Evolutionary conservation across 1,140 invertebrate species (phyloP), one percentile per base, ranked within the genome.

Genomic region (Hylaeus anthracinus): DNA sequence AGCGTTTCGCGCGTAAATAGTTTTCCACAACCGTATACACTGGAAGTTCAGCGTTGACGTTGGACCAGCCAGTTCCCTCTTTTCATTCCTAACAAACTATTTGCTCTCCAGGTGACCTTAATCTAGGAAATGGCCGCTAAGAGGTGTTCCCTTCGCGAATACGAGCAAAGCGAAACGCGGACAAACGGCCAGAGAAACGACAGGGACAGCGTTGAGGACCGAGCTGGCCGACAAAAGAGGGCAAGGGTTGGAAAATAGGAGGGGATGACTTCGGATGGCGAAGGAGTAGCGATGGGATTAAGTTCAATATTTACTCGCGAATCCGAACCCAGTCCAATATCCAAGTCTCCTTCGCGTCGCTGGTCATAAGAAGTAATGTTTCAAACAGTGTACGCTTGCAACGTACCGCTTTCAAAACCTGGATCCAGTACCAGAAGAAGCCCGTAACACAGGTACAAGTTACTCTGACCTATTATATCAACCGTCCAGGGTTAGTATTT

Each of bases 61-160:
- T 43, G 66, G 14, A 37, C 48, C 53, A 26, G n/a, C 48, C 66
- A 75, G 61, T 64, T 78, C 26, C 51, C 70, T 78, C 79, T 75
- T 63, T 69, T 45, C 70, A 15, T 55, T 41, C 73, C 78, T 84
- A 72, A 86, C 85, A 86, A 26, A 84, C 86, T 86, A 86, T 87
- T 86, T 87, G 86, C 83, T 87, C 80, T 85, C 51, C 79, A 79
- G 86, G 83, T 87, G 86, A 85, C 86, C 86, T 88, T 88, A 88
- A 88, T 88, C 86, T 83, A 88, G 86, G 80, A 88, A 87, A 87
- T 88, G 83, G 86, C 76, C 86, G 79, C 86, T 85, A 80, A 87
- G 86, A 79, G 86, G 51, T 58, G 61, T 81, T 72, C 86, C 65
- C 84, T 70, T 41, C 15, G 58, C 66, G 79, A 72, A 72, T 45